A percentile compares a stretch with the other conserved stretches of the same genome.
phyloP scores from a whole-genome alignment of 1,140 invertebrate genomes.

The Physella acuta region DNA sequence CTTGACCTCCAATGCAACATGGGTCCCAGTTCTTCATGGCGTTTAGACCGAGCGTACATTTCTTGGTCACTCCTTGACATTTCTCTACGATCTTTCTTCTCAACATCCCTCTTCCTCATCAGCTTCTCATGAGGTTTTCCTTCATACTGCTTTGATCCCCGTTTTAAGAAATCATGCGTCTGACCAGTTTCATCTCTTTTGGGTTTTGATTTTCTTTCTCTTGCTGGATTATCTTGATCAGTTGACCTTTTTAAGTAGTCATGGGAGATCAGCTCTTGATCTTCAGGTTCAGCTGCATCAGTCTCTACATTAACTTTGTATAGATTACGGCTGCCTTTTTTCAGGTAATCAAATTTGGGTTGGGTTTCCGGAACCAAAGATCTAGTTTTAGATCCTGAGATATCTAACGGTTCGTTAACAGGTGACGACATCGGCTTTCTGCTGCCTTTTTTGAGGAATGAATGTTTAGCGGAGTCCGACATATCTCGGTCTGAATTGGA shows the following conservation, averaged over 20 bases:
- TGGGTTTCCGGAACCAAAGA: not conserved
- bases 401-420: not conserved
- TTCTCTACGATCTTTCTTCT: not conserved
- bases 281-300: not conserved
- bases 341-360: not conserved
- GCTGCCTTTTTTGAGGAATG: constrained; percentile 21
- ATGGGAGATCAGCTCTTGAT: not conserved
- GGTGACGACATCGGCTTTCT: not conserved
- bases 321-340: constrained; percentile 12
- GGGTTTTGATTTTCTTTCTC: not conserved
- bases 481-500: constrained; percentile 17
- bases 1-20: not conserved
- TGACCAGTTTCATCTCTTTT: not conserved
- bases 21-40: not conserved
- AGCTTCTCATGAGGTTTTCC: constrained; percentile 11
- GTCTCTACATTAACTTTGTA: not conserved
- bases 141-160: not conserved
- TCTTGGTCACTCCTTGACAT: not conserved
- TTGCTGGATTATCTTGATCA: not conserved
- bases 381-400: not conserved
- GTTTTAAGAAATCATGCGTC: constrained; percentile 9
- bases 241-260: constrained; percentile 15
- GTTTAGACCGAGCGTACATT: not conserved
- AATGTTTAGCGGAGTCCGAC: constrained; percentile 2
- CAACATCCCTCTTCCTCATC: not conserved